Conservation (phyloP, 2,888 invertebrate genomes). For the Agrochola macilenta region DNA sequence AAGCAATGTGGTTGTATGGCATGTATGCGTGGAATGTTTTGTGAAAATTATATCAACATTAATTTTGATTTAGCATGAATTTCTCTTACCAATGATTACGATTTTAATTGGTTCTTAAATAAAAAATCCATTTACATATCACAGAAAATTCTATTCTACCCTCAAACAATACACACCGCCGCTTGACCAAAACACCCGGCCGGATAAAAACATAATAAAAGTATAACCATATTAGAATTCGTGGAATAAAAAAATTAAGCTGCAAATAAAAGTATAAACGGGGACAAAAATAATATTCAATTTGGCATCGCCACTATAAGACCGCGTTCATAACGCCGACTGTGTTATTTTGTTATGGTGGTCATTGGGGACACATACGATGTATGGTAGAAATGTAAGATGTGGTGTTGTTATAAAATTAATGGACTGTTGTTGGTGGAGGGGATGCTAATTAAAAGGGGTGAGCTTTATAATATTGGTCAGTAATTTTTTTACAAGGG, state of each 20-base stretch:
- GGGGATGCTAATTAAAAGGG: not conserved
- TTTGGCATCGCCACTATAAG: constrained; percentile 40
- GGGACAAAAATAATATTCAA: constrained; percentile 65
- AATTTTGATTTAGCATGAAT: not conserved
- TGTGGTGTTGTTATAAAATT: not conserved
- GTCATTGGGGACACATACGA: not conserved
- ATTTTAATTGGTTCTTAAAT: not conserved
- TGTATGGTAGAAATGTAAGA: not conserved
- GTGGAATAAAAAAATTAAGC: constrained; percentile 50
- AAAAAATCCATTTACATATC: not conserved
- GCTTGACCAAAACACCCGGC: constrained; percentile 45
- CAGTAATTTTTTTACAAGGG: not conserved
- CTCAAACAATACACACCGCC: constrained; percentile 17
- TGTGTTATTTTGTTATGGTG: constrained; percentile 8
- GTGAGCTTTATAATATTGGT: not conserved
- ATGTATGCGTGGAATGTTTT: not conserved
- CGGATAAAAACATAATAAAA: constrained; percentile 59
- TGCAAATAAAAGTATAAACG: constrained; percentile 50
- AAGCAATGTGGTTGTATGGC: not conserved
- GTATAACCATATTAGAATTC: constrained; percentile 60
- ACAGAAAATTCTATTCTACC: constrained; percentile 8
- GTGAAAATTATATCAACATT: not conserved
- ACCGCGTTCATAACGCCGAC: constrained; percentile 2
- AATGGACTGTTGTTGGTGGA: not conserved
- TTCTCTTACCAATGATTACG: not conserved